A percentile compares a stretch with the other conserved stretches of the same genome.
Evolutionary conservation across 2,888 invertebrate genomes (phyloP).

Genomic region (Allolobophora icterica): DNA sequence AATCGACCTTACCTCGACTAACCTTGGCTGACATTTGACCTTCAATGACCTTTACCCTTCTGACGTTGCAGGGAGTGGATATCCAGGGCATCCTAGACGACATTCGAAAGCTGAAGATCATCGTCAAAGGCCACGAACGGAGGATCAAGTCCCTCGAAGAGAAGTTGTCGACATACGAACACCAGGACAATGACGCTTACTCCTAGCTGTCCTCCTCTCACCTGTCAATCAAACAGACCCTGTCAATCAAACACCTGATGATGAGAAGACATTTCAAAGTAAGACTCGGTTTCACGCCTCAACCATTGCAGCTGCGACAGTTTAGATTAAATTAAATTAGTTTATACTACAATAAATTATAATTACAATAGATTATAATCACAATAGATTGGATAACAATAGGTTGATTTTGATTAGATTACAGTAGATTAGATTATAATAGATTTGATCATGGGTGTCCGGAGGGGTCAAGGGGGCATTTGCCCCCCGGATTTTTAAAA

Average conservation of each 20-base stretch:
- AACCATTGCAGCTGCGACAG: too few relatives aligned
- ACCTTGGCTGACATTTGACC: neutral
- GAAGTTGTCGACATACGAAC: constrained; percentile 60
- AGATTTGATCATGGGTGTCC: too few relatives aligned
- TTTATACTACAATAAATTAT: too few relatives aligned
- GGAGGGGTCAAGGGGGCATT: too few relatives aligned
- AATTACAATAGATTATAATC: too few relatives aligned
- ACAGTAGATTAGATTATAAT: too few relatives aligned
- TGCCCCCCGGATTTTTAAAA: too few relatives aligned
- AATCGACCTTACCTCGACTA: neutral
- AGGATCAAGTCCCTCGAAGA: constrained; percentile 65
- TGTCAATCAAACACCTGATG: neutral
- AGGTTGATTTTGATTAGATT: too few relatives aligned
- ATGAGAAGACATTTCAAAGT: neutral
- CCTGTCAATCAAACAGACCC: neutral
- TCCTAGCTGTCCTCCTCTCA: constrained; percentile 39
- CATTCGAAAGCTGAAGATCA: constrained; percentile 66
- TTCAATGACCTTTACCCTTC: neutral
- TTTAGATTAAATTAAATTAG: too few relatives aligned
- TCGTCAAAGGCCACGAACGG: constrained; percentile 65
- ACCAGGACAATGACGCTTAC: constrained; percentile 46
- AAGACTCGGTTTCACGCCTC: neutral
- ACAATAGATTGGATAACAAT: too few relatives aligned
- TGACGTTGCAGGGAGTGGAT: constrained; percentile 58
- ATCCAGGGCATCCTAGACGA: constrained; percentile 63